phyloP scores from a whole-genome alignment of 2,888 invertebrate genomes.

The Elysia crispata region DNA sequence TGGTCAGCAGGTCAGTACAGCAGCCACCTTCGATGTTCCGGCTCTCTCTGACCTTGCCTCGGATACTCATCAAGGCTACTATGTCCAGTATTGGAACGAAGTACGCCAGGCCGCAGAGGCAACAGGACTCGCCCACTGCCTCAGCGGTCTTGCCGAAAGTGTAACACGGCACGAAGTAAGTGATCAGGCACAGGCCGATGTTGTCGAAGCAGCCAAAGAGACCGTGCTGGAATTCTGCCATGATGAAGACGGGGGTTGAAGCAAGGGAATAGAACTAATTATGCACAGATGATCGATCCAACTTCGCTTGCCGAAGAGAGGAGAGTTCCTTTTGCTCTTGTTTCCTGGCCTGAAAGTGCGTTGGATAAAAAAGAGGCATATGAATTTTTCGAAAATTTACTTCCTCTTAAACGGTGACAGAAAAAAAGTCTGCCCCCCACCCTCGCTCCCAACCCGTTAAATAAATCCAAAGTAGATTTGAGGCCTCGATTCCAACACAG shows the following conservation, averaged over 20 bases:
- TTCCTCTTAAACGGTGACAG: too few relatives aligned
- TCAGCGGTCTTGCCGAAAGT: slow-evolving; percentile 66
- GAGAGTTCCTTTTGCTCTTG: too few relatives aligned
- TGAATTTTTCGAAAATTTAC: too few relatives aligned
- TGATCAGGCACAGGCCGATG: slow-evolving; percentile 55
- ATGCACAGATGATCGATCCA: too few relatives aligned
- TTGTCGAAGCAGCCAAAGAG: slow-evolving; percentile 59
- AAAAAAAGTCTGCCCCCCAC: too few relatives aligned
- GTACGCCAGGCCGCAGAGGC: slow-evolving; percentile 60
- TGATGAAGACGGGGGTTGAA: neutral
- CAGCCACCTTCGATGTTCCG: slow-evolving; percentile 58
- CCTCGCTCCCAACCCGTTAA: too few relatives aligned
- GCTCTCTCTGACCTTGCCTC: slow-evolving; percentile 60
- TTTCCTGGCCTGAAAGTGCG: too few relatives aligned
- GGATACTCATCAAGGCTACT: slow-evolving; percentile 54
- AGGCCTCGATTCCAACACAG: too few relatives aligned
- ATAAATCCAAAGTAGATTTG: too few relatives aligned
- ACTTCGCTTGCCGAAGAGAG: too few relatives aligned
- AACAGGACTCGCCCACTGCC: slow-evolving; percentile 64
- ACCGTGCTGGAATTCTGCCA: slow-evolving; percentile 53
- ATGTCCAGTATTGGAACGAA: slow-evolving; percentile 59
- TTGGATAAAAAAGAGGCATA: too few relatives aligned
- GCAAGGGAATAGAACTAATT: too few relatives aligned
- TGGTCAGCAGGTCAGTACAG: slow-evolving; percentile 56
- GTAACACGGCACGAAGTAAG: slow-evolving; percentile 59